Evolutionary conservation across 2,113 vertebrate genomes (phyloP).

Genomic region (Caranx ignobilis): DNA sequence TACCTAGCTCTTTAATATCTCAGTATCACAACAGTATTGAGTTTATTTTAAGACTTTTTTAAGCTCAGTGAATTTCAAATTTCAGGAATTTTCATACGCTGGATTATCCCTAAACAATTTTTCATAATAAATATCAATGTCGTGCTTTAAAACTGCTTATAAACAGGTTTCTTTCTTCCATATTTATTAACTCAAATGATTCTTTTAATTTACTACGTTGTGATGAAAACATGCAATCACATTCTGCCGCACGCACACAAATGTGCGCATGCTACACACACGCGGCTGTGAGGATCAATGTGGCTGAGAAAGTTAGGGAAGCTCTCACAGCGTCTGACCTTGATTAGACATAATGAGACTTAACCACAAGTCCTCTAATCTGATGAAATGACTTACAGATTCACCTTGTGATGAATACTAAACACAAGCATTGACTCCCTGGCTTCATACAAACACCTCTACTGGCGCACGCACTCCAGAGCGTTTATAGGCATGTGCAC

Average conservation of each 20-base stretch:
- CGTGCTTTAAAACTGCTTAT: not conserved
- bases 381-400: constrained; percentile 63
- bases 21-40: not conserved
- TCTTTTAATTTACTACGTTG: not conserved
- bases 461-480: not conserved
- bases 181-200: not conserved
- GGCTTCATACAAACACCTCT: constrained; percentile 7
- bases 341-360: constrained; percentile 74
- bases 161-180: not conserved
- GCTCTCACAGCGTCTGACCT: constrained; percentile 61
- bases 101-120: no score
- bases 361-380: constrained; percentile 68
- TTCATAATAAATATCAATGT: not conserved
- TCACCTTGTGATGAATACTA: constrained; percentile 69
- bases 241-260: not conserved
- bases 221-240: not conserved
- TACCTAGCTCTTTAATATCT: not conserved
- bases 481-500: not conserved
- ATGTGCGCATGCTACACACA: not conserved
- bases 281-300: constrained; percentile 47
- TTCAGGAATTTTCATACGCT: not conserved
- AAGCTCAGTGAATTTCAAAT: not conserved
- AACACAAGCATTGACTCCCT: constrained; percentile 51
- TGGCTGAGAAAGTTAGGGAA: constrained; percentile 53
- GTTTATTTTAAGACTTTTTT: not conserved